Conservation (phyloP, 2,888 invertebrate genomes). For the Netelia fuscicornis region DNA sequence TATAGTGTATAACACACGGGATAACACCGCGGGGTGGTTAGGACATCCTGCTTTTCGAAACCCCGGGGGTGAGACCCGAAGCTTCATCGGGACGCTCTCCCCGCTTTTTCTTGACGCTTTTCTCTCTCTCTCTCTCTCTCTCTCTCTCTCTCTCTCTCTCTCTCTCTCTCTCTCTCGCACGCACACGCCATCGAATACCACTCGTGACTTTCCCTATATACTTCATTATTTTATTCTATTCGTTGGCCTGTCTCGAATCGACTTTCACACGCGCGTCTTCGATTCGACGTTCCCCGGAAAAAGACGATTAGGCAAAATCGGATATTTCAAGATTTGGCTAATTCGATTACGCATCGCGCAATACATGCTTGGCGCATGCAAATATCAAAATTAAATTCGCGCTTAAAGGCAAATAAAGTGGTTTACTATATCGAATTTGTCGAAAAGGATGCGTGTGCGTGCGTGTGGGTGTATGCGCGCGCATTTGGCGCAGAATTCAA, state of each 20-base stretch:
- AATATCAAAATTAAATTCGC: no score
- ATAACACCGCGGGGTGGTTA: slow-evolving; percentile 77
- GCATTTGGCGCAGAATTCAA: slow-evolving; percentile 6
- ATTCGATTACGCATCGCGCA: no score
- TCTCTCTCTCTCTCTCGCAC: slow-evolving; percentile 26
- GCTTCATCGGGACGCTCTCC: slow-evolving; percentile 28
- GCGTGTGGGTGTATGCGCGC: neutral
- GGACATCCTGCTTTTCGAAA: slow-evolving; percentile 74
- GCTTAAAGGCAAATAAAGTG: neutral
- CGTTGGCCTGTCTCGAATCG: neutral
- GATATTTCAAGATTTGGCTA: no score
- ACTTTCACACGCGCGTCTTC: neutral
- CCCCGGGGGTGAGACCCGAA: slow-evolving; percentile 72
- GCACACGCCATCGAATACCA: slow-evolving; percentile 17
- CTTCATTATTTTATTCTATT: slow-evolving; percentile 30
- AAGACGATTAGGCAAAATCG: neutral
- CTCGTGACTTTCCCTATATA: slow-evolving; percentile 10
- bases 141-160: slow-evolving; percentile 30
- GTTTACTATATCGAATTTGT: neutral
- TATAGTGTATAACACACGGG: slow-evolving; percentile 61
- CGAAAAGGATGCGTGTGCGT: slow-evolving; percentile 9
- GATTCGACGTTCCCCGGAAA: no score
- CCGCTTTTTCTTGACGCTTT: slow-evolving; percentile 27
- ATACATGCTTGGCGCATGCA: no score
- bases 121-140: slow-evolving; percentile 39